Percentiles rank a stretch among this genome's conserved stretches.
Evolutionary conservation across 2,113 vertebrate genomes (phyloP).

Genomic region (Crotalus horridus): DNA sequence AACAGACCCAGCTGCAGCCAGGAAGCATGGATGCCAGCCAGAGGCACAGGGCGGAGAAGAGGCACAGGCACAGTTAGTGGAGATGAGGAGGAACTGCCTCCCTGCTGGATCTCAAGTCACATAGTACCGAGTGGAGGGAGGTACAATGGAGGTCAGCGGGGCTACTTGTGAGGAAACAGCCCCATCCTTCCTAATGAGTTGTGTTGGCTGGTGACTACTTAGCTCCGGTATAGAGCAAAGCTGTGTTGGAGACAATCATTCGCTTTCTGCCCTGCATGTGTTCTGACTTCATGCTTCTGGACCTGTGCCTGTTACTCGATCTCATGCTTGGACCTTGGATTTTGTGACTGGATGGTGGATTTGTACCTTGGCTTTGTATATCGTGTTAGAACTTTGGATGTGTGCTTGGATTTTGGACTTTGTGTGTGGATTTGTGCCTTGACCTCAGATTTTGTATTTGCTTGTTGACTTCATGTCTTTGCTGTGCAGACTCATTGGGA

Average conservation of each 20-base stretch:
- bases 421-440: background rate
- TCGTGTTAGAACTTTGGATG: background rate
- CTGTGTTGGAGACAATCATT: background rate
- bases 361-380: background rate
- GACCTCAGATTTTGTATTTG: background rate
- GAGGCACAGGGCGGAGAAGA: background rate
- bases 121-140: background rate
- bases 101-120: background rate
- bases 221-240: background rate
- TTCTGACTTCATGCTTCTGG: no score
- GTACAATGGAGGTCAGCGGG: background rate
- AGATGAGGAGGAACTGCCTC: background rate
- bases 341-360: no score
- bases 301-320: no score
- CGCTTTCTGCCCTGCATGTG: no score
- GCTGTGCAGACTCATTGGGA: background rate
- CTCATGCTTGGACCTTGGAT: no score
- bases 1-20: background rate
- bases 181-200: background rate
- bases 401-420: background rate
- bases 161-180: background rate
- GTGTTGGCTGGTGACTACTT: background rate
- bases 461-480: background rate
- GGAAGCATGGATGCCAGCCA: background rate
- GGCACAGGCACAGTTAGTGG: background rate